Evolutionary conservation across 2,888 invertebrate genomes (phyloP).

Genomic region (Lomographa bimaculata): DNA sequence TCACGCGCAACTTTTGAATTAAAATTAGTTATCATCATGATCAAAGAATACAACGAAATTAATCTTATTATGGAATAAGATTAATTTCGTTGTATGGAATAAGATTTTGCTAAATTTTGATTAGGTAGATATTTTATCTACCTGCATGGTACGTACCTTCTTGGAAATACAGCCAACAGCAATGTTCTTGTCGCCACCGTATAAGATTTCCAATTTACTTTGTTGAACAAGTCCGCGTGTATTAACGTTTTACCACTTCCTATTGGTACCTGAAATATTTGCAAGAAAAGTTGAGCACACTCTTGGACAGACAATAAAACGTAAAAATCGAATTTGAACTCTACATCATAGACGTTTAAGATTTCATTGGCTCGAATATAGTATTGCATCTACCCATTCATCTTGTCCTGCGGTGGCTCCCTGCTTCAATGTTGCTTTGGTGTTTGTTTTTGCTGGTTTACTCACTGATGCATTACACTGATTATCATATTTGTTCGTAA

Average conservation of each 20-base stretch:
- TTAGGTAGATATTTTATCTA: conserved; percentile 1
- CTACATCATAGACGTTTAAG: too few species aligned
- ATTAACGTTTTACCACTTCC: conserved; percentile 73
- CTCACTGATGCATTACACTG: conserved; percentile 20
- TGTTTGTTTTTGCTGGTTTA: conserved; percentile 7
- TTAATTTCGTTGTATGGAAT: too few species aligned
- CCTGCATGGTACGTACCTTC: conserved; percentile 54
- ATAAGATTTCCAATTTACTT: conserved; percentile 75
- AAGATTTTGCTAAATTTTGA: too few species aligned
- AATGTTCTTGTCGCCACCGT: conserved; percentile 76
- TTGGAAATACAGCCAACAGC: conserved; percentile 70
- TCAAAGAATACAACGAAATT: too few species aligned
- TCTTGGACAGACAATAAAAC: too few species aligned
- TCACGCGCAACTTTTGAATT: too few species aligned
- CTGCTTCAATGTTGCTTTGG: conserved; percentile 4
- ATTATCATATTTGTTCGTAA: conserved; percentile 51
- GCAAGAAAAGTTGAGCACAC: background rate
- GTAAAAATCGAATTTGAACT: too few species aligned
- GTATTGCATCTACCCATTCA: conserved; percentile 8
- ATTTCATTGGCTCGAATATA: too few species aligned
- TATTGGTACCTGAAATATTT: conserved; percentile 64
- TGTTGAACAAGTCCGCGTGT: conserved; percentile 60
- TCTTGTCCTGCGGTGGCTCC: conserved; percentile 7
- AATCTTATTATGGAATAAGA: too few species aligned
- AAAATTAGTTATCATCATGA: too few species aligned